These are phyloP conservation scores for Myotis brandtii DNA, from an alignment of 2,113 vertebrate species.

Conservation along the genomic window DNA sequence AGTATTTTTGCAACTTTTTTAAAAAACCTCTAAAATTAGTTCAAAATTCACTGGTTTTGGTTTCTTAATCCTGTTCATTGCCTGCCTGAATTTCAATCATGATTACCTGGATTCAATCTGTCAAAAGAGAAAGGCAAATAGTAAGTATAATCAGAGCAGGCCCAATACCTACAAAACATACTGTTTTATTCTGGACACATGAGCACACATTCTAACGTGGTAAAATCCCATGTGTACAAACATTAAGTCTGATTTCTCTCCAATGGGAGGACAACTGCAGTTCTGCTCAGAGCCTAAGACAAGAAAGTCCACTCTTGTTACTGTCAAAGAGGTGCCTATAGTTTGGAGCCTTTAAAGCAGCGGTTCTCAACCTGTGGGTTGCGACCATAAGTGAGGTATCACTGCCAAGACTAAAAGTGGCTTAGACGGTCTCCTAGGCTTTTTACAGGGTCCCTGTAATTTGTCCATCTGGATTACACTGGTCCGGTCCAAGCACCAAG, in stretches of 20 bases:
- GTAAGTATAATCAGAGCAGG: background rate
- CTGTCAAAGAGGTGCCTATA: background rate
- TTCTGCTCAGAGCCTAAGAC: background rate
- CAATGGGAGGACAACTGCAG: background rate
- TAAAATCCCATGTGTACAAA: background rate
- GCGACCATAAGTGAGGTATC: background rate
- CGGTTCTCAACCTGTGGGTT: too few relatives aligned
- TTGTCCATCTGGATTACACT: slow-evolving; percentile 44
- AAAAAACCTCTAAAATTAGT: background rate
- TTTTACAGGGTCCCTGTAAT: slow-evolving; percentile 26
- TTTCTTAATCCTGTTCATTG: background rate
- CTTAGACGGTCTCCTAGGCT: slow-evolving; percentile 12
- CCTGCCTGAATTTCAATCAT: background rate
- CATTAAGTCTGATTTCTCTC: background rate
- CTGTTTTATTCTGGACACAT: background rate
- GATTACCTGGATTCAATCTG: background rate
- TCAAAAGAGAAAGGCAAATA: background rate
- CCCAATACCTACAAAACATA: background rate
- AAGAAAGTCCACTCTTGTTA: background rate
- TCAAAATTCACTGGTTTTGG: slow-evolving; percentile 22
- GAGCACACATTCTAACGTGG: background rate
- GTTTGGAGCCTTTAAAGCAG: background rate
- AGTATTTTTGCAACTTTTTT: background rate
- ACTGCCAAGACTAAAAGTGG: slow-evolving; percentile 49
- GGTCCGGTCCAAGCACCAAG: slow-evolving; percentile 28